These are phyloP conservation scores for Oncorhynchus masou DNA, from an alignment of 2,113 vertebrate species.

Conservation along the genomic window DNA sequence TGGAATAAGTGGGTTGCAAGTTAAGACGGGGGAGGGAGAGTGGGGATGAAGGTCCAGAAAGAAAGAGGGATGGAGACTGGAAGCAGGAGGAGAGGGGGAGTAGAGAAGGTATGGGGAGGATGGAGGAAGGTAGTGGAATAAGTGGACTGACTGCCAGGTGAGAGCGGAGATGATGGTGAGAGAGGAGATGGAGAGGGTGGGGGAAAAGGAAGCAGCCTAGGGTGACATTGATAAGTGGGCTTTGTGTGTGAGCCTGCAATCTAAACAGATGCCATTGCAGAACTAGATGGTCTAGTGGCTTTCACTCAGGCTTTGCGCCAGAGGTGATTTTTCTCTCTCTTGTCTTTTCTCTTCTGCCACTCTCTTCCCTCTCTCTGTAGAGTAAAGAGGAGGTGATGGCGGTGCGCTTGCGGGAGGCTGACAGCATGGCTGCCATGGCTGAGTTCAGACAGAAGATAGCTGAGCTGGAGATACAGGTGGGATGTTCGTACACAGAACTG, in stretches of 20 bases:
- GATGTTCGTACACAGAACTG: not conserved
- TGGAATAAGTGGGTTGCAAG: not conserved
- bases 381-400: conserved; percentile 96
- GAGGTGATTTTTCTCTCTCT: not conserved
- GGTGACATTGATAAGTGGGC: not conserved
- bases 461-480: conserved; percentile 95
- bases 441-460: conserved; percentile 89
- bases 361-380: conserved; percentile 53
- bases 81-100: not conserved
- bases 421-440: conserved; percentile 89
- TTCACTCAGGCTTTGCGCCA: not conserved
- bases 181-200: not conserved
- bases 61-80: not conserved
- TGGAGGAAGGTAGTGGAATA: not conserved
- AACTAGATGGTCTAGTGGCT: not conserved
- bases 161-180: not conserved
- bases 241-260: not conserved
- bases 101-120: not conserved
- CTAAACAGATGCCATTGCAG: not conserved
- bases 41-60: not conserved
- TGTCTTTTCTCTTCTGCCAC: not conserved
- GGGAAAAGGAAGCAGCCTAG: not conserved
- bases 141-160: not conserved
- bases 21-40: not conserved
- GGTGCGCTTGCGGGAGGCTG: conserved; percentile 86